A percentile compares a stretch with the other conserved stretches of the same genome.
These are phyloP conservation scores for Myripristis murdjan DNA, from an alignment of 2,797 vertebrate genomes.

Conservation along the genomic window DNA sequence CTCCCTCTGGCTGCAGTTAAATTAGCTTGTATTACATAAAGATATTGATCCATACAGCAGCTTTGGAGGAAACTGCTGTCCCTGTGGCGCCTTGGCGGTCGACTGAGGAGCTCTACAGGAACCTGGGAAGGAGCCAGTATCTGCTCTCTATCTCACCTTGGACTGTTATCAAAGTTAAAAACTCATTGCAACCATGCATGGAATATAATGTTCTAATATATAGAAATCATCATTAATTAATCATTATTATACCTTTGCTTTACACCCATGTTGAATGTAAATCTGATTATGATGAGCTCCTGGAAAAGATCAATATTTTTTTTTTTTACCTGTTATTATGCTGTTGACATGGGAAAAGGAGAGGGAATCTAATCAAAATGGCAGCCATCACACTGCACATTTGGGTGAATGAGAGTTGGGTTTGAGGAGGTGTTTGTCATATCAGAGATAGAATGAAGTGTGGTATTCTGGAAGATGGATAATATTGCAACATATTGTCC, in stretches of 20 bases:
- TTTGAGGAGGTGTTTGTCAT: constrained; percentile 20
- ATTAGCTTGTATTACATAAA: constrained; percentile 28
- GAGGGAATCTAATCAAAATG: constrained; percentile 23
- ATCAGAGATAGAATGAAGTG: constrained; percentile 25
- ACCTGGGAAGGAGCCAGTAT: neutral
- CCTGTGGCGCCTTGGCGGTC: neutral
- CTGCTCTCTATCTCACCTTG: neutral
- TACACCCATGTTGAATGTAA: neutral
- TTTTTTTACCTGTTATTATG: neutral
- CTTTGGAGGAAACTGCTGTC: neutral
- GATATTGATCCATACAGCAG: constrained; percentile 27
- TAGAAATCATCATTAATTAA: neutral
- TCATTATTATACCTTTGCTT: neutral
- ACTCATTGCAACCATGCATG: too few relatives aligned
- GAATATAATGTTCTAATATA: neutral
- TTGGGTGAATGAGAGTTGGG: constrained; percentile 32
- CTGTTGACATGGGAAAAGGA: neutral
- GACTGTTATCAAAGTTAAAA: neutral
- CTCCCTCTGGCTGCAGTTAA: constrained; percentile 29
- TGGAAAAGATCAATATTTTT: neutral
- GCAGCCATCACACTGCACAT: constrained; percentile 20
- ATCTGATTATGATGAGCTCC: constrained; percentile 8
- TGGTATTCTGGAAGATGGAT: constrained; percentile 46
- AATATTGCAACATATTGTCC: constrained; percentile 57
- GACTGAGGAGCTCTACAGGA: neutral